These are phyloP conservation scores for Phylloscopus trochilus DNA, from an alignment of 2,113 vertebrate genomes.

Conservation along the genomic window DNA sequence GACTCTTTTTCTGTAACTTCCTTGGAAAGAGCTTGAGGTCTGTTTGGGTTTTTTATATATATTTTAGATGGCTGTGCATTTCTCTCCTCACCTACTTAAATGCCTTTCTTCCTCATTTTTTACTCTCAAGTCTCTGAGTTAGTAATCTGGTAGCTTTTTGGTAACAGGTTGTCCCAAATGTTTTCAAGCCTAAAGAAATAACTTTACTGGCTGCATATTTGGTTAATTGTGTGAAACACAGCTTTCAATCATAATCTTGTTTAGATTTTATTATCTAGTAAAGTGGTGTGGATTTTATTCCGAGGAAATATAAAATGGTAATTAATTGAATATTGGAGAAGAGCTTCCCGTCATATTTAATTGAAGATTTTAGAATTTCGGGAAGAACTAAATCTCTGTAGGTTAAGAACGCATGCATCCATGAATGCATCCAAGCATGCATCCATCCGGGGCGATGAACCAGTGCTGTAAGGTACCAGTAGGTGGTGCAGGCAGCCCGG, in stretches of 20 bases:
- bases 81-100: not conserved
- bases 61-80: not conserved
- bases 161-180: not conserved
- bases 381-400: too few relatives aligned
- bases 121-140: not conserved
- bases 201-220: not conserved
- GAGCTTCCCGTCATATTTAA: not conserved
- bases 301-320: not conserved
- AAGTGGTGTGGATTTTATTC: not conserved
- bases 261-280: not conserved
- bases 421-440: not conserved
- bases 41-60: not conserved
- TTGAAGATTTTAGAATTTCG: not conserved
- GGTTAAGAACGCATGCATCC: not conserved
- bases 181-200: not conserved
- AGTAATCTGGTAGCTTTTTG: not conserved
- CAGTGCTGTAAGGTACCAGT: not conserved
- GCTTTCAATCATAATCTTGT: not conserved
- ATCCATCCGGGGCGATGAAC: rapidly evolving
- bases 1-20: not conserved
- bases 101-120: not conserved
- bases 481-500: conserved; percentile 10
- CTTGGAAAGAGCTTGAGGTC: not conserved
- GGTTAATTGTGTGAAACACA: not conserved
- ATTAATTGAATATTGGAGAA: not conserved